Percentiles rank a stretch among this genome's conserved stretches.
Evolutionary conservation across 2,113 vertebrate species (phyloP).

Genomic region (Microtus ochrogaster): DNA sequence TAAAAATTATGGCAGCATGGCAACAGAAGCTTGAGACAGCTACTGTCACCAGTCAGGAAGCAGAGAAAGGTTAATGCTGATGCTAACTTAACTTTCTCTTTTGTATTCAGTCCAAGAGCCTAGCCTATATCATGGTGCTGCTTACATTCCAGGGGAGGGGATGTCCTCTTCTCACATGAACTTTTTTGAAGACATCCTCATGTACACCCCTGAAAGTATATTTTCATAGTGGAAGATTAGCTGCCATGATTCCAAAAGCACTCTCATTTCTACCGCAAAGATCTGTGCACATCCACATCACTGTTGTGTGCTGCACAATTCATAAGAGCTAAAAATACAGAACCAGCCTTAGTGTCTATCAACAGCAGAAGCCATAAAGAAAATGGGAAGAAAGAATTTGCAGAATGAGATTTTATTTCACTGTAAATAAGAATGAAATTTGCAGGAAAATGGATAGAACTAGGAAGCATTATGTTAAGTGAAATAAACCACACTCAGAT

Average conservation of each 20-base stretch:
- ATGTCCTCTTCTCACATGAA: not conserved
- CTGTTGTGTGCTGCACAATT: not conserved
- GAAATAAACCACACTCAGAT: not conserved
- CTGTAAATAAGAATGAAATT: not conserved
- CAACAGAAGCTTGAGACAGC: not conserved
- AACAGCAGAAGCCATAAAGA: not conserved
- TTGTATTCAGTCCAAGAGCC: not conserved
- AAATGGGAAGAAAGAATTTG: not conserved
- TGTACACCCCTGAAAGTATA: not conserved
- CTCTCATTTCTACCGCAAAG: not conserved
- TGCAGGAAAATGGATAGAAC: not conserved
- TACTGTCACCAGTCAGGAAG: not conserved
- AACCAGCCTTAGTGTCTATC: not conserved
- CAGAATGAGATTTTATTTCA: not conserved
- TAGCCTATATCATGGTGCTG: not conserved
- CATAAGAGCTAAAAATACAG: not conserved
- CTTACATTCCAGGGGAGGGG: not conserved
- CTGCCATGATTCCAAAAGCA: not conserved
- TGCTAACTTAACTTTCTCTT: not conserved
- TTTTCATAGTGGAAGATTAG: not conserved
- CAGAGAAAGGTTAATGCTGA: not conserved
- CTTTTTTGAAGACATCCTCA: not conserved
- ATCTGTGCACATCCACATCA: not conserved
- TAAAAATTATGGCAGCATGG: not conserved
- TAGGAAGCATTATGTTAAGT: not conserved